Evolutionary conservation across 2,888 invertebrate genomes (phyloP).

Genomic region (Ophioninae sp.): DNA sequence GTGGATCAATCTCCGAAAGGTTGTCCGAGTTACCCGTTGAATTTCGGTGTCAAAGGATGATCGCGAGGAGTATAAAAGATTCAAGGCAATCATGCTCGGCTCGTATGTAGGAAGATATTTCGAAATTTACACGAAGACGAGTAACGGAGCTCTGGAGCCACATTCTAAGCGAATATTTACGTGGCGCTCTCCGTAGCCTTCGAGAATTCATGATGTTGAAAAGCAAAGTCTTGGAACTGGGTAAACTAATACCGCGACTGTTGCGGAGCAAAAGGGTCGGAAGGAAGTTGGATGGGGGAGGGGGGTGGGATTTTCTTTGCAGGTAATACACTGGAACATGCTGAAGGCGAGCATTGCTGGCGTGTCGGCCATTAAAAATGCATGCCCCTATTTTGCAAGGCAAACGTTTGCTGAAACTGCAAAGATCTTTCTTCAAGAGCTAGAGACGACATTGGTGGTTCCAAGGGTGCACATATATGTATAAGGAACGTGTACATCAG

Average conservation of each 20-base stretch:
- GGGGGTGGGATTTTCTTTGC: conserved; percentile 22
- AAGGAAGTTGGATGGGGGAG: neutral
- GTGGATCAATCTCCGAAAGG: neutral
- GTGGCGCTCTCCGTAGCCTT: conserved; percentile 25
- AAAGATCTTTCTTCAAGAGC: conserved; percentile 40
- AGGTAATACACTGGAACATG: conserved; percentile 31
- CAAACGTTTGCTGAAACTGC: conserved; percentile 70
- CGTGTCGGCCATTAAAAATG: conserved; percentile 69
- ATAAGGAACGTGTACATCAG: conserved; percentile 1
- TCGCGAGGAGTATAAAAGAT: conserved; percentile 70
- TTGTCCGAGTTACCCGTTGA: conserved; percentile 15
- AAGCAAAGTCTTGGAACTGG: conserved; percentile 34
- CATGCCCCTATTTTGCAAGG: conserved; percentile 72
- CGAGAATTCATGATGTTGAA: conserved; percentile 38
- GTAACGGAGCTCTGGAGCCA: conserved; percentile 22
- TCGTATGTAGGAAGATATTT: conserved; percentile 65
- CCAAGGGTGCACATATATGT: neutral
- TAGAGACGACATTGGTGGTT: conserved; percentile 16
- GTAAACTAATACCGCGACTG: conserved; percentile 36
- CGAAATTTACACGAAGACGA: conserved; percentile 14
- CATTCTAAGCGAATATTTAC: conserved; percentile 7
- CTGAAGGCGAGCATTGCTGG: conserved; percentile 41
- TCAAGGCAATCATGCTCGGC: conserved; percentile 73
- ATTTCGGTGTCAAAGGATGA: neutral
- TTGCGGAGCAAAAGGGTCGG: conserved; percentile 7